Base-by-base conservation (phyloP, 2,113 vertebrate genomes). In the Colinus virginianus region DNA sequence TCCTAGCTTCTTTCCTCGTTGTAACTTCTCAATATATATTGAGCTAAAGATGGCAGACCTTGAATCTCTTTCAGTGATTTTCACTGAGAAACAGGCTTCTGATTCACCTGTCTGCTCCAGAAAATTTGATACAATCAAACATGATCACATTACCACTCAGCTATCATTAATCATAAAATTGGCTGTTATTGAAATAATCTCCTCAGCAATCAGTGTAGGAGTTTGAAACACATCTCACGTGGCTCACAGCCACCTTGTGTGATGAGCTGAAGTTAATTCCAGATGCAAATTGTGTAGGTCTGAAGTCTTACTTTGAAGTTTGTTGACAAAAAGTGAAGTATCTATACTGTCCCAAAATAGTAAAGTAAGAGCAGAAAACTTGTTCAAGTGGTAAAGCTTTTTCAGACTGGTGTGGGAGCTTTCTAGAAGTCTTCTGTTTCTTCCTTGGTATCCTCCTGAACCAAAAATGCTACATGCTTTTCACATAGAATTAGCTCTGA, bases 381-480 rank as follows among this genome's bases (percentile, higher is more conserved):
- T 2, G 38, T 76, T 30, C 14, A 34, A 21, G 20, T 17, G 30
- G 53, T 55, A 30, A 55, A 55, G 16, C 16, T 9, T 87, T 71
- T 59, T 87, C 43, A 32, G 22, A 17, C 71, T 15, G 18, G 6
- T 11, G 11, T 16, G 22, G 43, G 34, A 70, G 42, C 10, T 9
- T 71, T 28, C 21, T 59, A 16, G 28, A 26, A 79, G 20, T 67
- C 32, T 51, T 68, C 7, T 68, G 1, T 36, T 68, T 26, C 63
- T 46, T 36, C 46, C 23, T 76, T 28, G 10, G 0, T 0, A 5
- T 55, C 17, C 7, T 13, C 3, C 12, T 38, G 9, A 7, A 23
- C 9, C 36, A 62, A 38, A 38, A 61, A 25, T 30, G 69, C 25
- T 36, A 2, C 68, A 0, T 3, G 3, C 30, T 85, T 80, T 90